Evolutionary conservation across 1,140 invertebrate genomes (phyloP), one percentile per base, ranked within the genome.

Genomic region (Anastrepha ludens): DNA sequence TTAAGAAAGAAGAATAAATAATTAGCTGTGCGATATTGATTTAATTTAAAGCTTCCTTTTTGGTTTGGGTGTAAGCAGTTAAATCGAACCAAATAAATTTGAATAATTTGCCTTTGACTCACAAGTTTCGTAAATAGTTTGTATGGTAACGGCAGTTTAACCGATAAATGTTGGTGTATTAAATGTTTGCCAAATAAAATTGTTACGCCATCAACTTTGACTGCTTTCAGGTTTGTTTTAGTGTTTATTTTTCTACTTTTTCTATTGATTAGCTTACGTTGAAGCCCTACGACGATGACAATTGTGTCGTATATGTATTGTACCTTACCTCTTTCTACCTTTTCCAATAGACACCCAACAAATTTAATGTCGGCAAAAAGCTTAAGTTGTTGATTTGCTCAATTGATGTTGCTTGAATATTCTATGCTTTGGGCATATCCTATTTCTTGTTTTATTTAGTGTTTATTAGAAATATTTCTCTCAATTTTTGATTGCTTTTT

Each of bases 1-100:
- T 70, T 78, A 81, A 70, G 13, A 86, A 58, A 55, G 59, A 87
- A 44, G 17, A 55, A 60, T 65, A 85, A 39, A 64, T 85, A 50
- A 85, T 29, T 29, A 29, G 29, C 29, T 29, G 29, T 29, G 29
- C 29, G 29, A 29, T 29, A 29, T 29, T 29, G 29, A 29, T 29
- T 29, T 29, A 29, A 29, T 29, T 29, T 29, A 1, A 29, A 29
- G 29, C 29, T 29, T 29, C 29, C 29, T 29, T 29, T 29, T 29
- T 29, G 29, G 29, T 29, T 29, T 29, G 29, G 1, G 29, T 29
- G 29, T 29, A 29, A 29, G 29, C 29, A 29, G 29, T 29, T 29
- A 29, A 50, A 41, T 39, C 29, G 7, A 86, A 86, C 60, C 50
- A 55, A 55, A 8, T 2, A 55, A 55, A 55, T 55, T 6, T 55